phyloP scores from a whole-genome alignment of 2,797 vertebrate species.

The Pipistrellus pipistrellus region DNA sequence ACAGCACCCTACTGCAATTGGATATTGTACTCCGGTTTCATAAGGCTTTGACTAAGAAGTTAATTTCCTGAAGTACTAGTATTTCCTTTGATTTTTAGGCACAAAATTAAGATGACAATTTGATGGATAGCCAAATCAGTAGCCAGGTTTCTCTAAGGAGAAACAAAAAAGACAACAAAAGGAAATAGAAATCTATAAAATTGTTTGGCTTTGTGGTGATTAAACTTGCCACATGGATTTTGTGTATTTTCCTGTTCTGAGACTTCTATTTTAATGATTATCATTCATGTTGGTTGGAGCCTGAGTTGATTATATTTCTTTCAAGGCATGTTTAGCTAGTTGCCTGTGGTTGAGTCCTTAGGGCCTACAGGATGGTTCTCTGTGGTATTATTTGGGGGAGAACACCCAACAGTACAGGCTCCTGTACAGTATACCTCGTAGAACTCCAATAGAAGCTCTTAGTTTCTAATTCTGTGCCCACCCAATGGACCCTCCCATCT shows the following conservation, averaged over 20 bases:
- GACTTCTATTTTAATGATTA: neutral
- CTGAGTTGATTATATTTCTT: neutral
- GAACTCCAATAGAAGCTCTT: neutral
- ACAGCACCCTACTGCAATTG: neutral
- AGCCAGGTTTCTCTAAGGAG: slow-evolving; percentile 53
- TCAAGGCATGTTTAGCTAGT: neutral
- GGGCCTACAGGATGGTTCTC: neutral
- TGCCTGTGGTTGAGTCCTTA: neutral
- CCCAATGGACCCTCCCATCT: neutral
- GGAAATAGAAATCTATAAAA: neutral
- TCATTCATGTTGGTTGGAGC: neutral
- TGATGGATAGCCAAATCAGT: slow-evolving; percentile 18
- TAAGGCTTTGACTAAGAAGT: slow-evolving; percentile 31
- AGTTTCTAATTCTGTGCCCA: neutral
- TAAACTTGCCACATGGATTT: neutral
- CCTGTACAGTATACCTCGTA: neutral
- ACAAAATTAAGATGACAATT: slow-evolving; percentile 49
- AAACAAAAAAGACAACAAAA: slow-evolving; percentile 56
- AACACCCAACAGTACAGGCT: neutral
- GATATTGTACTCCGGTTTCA: slow-evolving; percentile 31
- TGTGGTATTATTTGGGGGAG: neutral
- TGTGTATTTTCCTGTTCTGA: neutral
- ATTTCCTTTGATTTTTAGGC: slow-evolving; percentile 73
- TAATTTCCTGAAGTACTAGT: slow-evolving; percentile 64
- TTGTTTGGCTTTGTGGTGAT: slow-evolving; percentile 17